Evolutionary conservation across 2,888 invertebrate species (phyloP), one percentile per base, ranked within the genome.

Genomic region (Carcina quercana): DNA sequence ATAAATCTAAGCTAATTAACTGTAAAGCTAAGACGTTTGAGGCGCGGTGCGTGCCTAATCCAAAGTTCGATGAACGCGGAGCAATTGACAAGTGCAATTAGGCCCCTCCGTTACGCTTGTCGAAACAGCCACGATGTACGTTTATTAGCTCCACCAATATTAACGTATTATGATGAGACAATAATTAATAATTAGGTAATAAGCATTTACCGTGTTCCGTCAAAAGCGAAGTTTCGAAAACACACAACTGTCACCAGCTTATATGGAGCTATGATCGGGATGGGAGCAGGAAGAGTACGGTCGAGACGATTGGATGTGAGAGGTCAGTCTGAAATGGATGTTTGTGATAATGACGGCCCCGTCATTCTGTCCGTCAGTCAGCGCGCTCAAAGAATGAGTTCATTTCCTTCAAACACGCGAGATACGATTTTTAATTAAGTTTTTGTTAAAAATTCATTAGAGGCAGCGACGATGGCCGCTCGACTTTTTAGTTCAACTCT

Each of bases 371-470:
- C 71, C 76, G 82, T 82, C 82, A 82, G 65, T 79, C 79, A 75
- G 57, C 65, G 66, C 59, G 64, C 67, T 62, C 73, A 56, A 72
- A 74, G 79, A 80, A 83, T 80, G 82, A 80, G 82, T 82, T 83
- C 82, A 83, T 83, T 83, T 83, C 82, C 82, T 82, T 73, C 72
- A 73, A 74, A 71, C 78, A 73, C 68, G 70, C 67, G 69, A 79
- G 80, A 82, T 79, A 82, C 76, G 69, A 74, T 80, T 80, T 83
- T 83, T 82, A 83, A 83, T 83, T 83, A 83, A 79, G 80, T 82
- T 82, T 83, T 80, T 80, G 80, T 79, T 82, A 72, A 73, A 80
- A 83, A 78, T 72, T 76, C 79, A 82, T 82, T 79, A 79, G 71
- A 69, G 59, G 65, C 70, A 56, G 57, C 67, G 66, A 67, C 63